Conservation (phyloP, 2,113 vertebrate species). For the Grus americana region DNA sequence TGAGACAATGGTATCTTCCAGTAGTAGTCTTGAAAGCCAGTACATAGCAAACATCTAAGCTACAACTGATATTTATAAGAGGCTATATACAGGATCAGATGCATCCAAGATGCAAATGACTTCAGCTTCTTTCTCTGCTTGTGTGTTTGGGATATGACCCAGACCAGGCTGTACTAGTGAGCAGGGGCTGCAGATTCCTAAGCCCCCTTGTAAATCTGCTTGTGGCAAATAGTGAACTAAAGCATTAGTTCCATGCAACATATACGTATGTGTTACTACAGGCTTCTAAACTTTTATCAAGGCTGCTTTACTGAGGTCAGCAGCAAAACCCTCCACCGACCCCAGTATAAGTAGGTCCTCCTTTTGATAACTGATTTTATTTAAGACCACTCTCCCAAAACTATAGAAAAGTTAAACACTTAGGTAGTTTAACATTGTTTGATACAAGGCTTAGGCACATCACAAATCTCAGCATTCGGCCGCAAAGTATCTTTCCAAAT, state of each 20-base stretch:
- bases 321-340: not conserved
- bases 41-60: not conserved
- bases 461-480: not conserved
- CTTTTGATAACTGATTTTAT: not conserved
- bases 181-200: not conserved
- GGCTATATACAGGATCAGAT: not conserved
- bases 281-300: not conserved
- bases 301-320: not conserved
- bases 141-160: not conserved
- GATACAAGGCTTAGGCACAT: not conserved
- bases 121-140: not conserved
- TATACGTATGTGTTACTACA: not conserved
- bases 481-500: not conserved
- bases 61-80: not conserved
- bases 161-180: not conserved
- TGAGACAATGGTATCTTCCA: not conserved
- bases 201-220: conserved; percentile 4
- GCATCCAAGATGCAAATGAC: not conserved
- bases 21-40: not conserved
- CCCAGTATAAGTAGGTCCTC: not conserved
- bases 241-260: not conserved
- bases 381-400: not conserved
- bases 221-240: not conserved
- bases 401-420: not conserved
- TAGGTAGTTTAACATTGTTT: not conserved